These are phyloP conservation scores for Batillaria attramentaria DNA, from an alignment of 1,140 invertebrate genomes.

Conservation along the genomic window DNA sequence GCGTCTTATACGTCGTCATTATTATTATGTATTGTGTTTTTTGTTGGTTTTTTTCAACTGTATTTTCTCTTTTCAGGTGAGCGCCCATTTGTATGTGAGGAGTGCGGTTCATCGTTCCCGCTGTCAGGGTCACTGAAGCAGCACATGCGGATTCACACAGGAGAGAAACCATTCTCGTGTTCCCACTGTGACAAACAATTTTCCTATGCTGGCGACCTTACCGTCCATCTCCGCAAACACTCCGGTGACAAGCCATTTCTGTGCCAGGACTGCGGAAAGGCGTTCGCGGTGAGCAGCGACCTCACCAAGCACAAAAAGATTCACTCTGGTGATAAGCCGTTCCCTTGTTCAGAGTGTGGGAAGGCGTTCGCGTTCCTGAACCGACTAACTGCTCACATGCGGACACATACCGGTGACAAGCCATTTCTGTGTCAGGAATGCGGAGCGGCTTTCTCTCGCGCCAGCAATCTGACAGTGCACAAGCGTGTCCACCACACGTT, in stretches of 20 bases:
- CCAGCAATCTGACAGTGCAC: conserved; percentile 87
- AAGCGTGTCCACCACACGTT: conserved; percentile 77
- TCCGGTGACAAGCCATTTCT: conserved; percentile 71
- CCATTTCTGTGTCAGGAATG: conserved; percentile 84
- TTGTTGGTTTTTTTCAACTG: not conserved
- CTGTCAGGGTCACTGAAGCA: conserved; percentile 87
- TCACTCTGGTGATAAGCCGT: conserved; percentile 81
- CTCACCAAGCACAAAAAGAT: conserved; percentile 31
- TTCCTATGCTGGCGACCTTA: conserved; percentile 88
- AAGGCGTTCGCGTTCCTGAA: conserved; percentile 88
- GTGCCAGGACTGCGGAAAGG: conserved; percentile 68
- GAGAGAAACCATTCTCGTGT: not conserved
- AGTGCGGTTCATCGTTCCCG: conserved; percentile 28
- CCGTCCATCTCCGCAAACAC: conserved; percentile 81
- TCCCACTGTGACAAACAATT: conserved; percentile 73
- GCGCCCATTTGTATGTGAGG: conserved; percentile 30
- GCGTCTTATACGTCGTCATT: too few species aligned
- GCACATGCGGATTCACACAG: conserved; percentile 87
- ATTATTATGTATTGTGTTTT: not conserved
- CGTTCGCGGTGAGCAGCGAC: conserved; percentile 60
- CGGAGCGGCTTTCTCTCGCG: conserved; percentile 84
- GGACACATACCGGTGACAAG: conserved; percentile 87
- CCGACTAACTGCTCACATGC: conserved; percentile 84
- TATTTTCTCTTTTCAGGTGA: too few species aligned
- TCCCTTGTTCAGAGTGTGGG: conserved; percentile 64